Evolutionary conservation across 2,113 vertebrate species (phyloP), one percentile per base, ranked within the genome.

Genomic region (Sebastes schlegelii): DNA sequence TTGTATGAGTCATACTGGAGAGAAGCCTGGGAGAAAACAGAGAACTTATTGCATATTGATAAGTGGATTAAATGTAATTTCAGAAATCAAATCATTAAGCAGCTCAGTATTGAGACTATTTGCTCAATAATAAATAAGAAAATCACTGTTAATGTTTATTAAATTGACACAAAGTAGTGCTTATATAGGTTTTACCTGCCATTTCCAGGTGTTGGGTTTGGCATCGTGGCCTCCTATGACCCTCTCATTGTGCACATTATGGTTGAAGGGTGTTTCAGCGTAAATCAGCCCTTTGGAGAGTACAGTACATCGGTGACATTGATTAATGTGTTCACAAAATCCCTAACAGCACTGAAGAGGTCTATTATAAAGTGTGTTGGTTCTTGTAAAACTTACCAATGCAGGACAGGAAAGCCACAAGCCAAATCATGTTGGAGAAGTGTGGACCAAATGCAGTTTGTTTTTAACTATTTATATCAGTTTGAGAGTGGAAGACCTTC

Each of bases 101-200:
- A n/a, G 48, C 9, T 34, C 21, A 40, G 14, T 57, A 8, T 12
- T 57, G 1, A 57, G 52, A 4, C 8, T 14, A 42, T 54, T 62
- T 43, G 48, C 4, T 67, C 51, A 13, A 26, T 66, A 51, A 51
- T 8, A n/a, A 51, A 60, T 54, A 12, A 67, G 3, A 23, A 17
- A 19, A 34, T 4, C 4, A 42, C 51, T 8, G 1, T 34, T 34
- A 34, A 34, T 34, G 34, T 34, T 34, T 13, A 42, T 51, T n/a
- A 52, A 8, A 52, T 21, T 64, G 13, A 34, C 13, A 76, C 17
- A 54, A 65, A 40, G 4, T 17, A 11, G 9, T 17, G 6, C 1
- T 4, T 51, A 0, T 8, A 45, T 17, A n/a, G 34, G 34, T 55
- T 46, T 62, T 91, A 96, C 95, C 94, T 96, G 95, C 92, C 94